Base-by-base conservation (phyloP, 2,888 invertebrate species). In the Drosophila anomelani region DNA sequence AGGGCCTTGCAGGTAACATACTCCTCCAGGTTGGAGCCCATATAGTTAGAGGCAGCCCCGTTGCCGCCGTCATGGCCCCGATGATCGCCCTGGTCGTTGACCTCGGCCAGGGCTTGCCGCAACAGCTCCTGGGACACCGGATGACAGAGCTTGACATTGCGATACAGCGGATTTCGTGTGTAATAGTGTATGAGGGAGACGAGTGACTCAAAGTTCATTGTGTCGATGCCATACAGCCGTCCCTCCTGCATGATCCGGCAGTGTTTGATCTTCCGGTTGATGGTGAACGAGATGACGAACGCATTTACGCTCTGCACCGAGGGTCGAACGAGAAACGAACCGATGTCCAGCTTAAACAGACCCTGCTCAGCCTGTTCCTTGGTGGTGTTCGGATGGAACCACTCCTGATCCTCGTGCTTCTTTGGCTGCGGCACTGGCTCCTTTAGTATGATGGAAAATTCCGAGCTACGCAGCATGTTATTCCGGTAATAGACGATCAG, bases 381-480 rank as follows among this genome's bases (percentile, higher is more conserved):
- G 20, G 95, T 95, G 79, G 97, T 96, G 58, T 95, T 94, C 2
- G 96, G 94, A 90, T 97, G 97, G 93, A 96, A 99, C 98, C 98
- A 99, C 81, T 96, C 97, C 93, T 97, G 96, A 66, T 95, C 96
- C 91, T 98, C 98, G 87, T 99, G 98, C 90, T 97, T 97, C 90
- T 97, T 97, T 23, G 98, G 98, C 91, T 98, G 98, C 0, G 98
- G 98, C 3, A 98, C 98, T 0, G 98, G 97, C 90, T 98, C 97
- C 84, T 95, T 95, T 0, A 99, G 93, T 0, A 95, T 96, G 80
- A 98, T 97, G 36, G 96, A 94, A 92, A 98, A 98, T 92, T 98
- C 97, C 90, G 96, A 96, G 90, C 98, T 98, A 39, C 97, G 94
- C 55, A 99, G 93, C 61, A 98, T 97, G 93, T 97, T 95, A 76